A percentile compares a stretch with the other conserved stretches of the same genome.
Evolutionary conservation across 2,888 invertebrate species (phyloP).

Genomic region (Spisula solida): DNA sequence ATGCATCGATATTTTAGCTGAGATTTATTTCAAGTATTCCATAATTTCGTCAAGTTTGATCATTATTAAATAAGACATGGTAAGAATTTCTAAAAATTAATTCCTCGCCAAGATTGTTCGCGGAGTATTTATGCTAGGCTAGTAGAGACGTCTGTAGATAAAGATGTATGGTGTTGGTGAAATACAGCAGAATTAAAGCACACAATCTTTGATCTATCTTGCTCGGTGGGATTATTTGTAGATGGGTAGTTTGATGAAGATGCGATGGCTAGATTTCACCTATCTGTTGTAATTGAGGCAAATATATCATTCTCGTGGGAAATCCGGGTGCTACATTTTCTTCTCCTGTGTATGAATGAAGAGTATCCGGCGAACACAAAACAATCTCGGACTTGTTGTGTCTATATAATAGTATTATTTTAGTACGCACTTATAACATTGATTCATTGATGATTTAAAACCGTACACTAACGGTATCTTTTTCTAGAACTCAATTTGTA

Average conservation of each 20-base stretch:
- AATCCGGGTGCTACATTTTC: slow-evolving; percentile 24
- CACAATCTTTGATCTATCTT: slow-evolving; percentile 26
- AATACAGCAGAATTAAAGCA: slow-evolving; percentile 23
- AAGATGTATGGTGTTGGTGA: slow-evolving; percentile 14
- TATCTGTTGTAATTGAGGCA: slow-evolving; percentile 44
- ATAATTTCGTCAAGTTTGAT: background rate
- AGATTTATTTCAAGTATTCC: background rate
- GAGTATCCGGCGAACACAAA: background rate
- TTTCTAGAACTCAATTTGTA: background rate
- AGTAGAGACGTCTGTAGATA: slow-evolving; percentile 46
- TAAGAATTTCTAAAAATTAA: background rate
- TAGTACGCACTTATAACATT: too few species aligned
- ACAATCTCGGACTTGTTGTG: background rate
- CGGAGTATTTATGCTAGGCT: slow-evolving; percentile 17
- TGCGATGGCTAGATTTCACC: slow-evolving; percentile 32
- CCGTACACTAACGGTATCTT: background rate
- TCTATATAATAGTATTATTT: background rate
- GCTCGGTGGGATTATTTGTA: slow-evolving; percentile 50
- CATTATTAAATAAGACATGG: background rate
- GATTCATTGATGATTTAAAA: background rate
- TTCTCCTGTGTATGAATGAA: background rate
- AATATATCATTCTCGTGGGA: slow-evolving; percentile 46
- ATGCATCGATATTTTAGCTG: too few species aligned
- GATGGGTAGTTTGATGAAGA: slow-evolving; percentile 45
- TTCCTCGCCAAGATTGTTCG: background rate